These are phyloP conservation scores for Epicampocera succincta DNA, from an alignment of 2,888 invertebrate species.

Conservation along the genomic window DNA sequence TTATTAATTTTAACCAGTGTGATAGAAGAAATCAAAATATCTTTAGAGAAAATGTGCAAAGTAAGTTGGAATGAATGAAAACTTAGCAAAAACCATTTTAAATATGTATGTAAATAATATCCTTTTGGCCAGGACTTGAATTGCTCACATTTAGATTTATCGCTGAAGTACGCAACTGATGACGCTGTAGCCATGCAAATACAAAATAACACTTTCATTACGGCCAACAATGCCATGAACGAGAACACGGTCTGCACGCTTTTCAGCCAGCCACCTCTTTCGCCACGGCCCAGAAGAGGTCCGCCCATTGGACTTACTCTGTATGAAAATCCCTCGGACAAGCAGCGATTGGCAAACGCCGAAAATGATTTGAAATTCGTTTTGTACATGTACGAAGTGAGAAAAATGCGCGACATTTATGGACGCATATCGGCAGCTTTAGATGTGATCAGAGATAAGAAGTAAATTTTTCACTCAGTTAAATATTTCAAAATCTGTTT, in stretches of 20 bases:
- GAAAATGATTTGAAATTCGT: conserved; percentile 80
- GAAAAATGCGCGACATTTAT: conserved; percentile 81
- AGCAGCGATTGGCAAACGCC: conserved; percentile 73
- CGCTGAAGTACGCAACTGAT: conserved; percentile 73
- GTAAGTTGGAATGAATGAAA: conserved; percentile 71
- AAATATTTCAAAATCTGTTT: background rate
- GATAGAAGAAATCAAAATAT: conserved; percentile 84
- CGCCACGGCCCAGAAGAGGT: conserved; percentile 74
- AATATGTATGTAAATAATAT: background rate
- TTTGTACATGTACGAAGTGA: conserved; percentile 79
- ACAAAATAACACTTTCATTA: conserved; percentile 72
- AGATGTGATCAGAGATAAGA: conserved; percentile 78
- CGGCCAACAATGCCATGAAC: conserved; percentile 68
- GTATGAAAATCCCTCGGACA: conserved; percentile 74
- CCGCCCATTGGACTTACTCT: conserved; percentile 75
- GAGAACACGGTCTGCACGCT: conserved; percentile 65
- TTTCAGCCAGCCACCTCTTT: conserved; percentile 72
- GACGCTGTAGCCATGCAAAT: conserved; percentile 74
- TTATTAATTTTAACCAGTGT: conserved; percentile 84
- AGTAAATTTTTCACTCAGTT: conserved; percentile 70
- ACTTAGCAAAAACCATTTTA: too few species aligned
- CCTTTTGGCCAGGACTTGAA: conserved; percentile 74
- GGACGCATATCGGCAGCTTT: conserved; percentile 77
- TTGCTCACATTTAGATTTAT: conserved; percentile 77
- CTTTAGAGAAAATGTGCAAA: conserved; percentile 85